Evolutionary conservation across 2,113 vertebrate species (phyloP).

Genomic region (Suricata suricatta): DNA sequence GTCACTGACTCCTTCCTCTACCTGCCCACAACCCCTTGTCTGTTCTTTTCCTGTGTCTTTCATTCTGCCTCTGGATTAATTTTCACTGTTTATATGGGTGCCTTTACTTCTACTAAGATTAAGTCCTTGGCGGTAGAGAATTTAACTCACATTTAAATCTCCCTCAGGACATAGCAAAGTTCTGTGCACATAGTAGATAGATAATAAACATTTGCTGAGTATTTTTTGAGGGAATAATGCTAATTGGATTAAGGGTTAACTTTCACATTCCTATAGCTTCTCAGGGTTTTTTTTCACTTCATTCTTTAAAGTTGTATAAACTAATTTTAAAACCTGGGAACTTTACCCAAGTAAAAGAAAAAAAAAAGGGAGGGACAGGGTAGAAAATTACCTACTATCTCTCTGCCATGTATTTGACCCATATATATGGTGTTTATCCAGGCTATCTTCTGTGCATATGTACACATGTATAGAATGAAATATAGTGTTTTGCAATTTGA

Average conservation of each 20-base stretch:
- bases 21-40: neutral
- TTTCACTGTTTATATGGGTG: neutral
- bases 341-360: neutral
- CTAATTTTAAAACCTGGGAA: constrained; percentile 11
- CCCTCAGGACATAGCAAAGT: neutral
- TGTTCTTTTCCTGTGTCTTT: neutral
- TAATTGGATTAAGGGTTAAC: neutral
- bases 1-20: neutral
- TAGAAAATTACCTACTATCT: neutral
- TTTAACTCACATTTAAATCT: neutral
- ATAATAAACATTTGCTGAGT: neutral
- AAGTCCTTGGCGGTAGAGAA: neutral
- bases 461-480: neutral
- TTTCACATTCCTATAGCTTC: neutral
- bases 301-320: neutral
- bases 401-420: neutral
- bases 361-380: neutral
- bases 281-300: neutral
- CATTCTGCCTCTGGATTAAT: neutral
- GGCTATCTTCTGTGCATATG: neutral
- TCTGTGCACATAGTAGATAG: neutral
- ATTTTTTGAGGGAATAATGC: neutral
- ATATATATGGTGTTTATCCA: neutral
- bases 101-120: neutral
- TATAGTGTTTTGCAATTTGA: neutral